Evolutionary conservation across 2,113 vertebrate genomes (phyloP), one percentile per base, ranked within the genome.

Genomic region (Numenius arquata): DNA sequence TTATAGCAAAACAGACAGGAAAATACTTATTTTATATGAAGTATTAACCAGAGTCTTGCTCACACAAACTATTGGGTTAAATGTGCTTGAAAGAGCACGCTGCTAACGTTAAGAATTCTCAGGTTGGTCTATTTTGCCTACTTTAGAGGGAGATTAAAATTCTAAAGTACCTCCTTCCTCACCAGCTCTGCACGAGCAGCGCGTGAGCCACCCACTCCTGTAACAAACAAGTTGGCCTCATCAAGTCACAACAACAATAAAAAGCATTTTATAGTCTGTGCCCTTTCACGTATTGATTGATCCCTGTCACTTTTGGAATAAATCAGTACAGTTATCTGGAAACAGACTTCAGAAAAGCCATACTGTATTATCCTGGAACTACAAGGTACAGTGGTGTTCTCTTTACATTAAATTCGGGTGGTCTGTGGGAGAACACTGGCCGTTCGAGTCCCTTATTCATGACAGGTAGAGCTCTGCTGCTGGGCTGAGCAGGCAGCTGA

Each of bases 381-480:
- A 12, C 9, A 1, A 17, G 52, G 41, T 8, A 29, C 40, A 16
- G 67, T 1, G 2, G 0, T 47, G 63, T 12, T 73, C 80, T 50
- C 65, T 13, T 26, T 36, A 19, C 17, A 7, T 21, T 5, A 53
- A 59, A 56, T 8, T 0, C 3, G 38, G 30, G 20, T 20, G 61
- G 12, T 17, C 3, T 3, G 43, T 6, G 32, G 41, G 76, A 61
- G 68, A 20, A 58, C n/a, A 7, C 0, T 1, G 0, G 4, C 25
- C 34, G 2, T 55, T 12, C 2, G 0, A 50, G 22, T 15, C 20
- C n/a, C 5, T 43, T 3, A 9, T 6, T n/a, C 22, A 1, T 3
- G 3, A 29, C 7, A 3, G 2, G 63, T 3, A 16, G 36, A 21
- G 75, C 52, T 30, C 71, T 27, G 67, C 77, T 16, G 16, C 12